Base-by-base conservation (phyloP, 2,113 vertebrate genomes). In the Vulpes ferrilata region DNA sequence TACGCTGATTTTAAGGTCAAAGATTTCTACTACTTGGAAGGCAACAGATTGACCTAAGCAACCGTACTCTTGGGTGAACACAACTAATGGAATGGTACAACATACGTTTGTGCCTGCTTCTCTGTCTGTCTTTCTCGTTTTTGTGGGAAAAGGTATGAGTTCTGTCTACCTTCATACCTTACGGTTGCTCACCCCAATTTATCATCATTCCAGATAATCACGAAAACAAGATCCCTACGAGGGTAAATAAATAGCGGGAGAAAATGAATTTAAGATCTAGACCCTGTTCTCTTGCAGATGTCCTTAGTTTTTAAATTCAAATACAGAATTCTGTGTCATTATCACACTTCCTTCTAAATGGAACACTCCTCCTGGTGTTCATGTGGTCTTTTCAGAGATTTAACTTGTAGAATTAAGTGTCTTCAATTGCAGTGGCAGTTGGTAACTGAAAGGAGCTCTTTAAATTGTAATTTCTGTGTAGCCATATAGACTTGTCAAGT, bases 331-430 rank as follows among this genome's bases (percentile, higher is more conserved):
- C 8, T 64, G 17, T 19, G 64, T 86, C 43, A 59, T 81, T 88
- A 88, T 48, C 30, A 88, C 92, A 79, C 35, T 59, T 91, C 57
- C 71, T 51, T 17, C 48, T 81, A 80, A 98, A 73, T 69, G 88
- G 32, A 93, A 59, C 90, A 59, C 32, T 67, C 23, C 59, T 94
- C 76, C 48, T 22, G 17, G 55, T 91, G 88, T 78, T 91, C 57
- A 23, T 69, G 84, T 95, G 76, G 22, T 71, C 20, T 96, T 79
- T 51, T 82, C 62, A 48, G 84, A 90, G 23, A 74, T 96, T 86
- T 90, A 83, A 95, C 73, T 97, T 96, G 76, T 35, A 88, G 12
- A 86, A 87, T 97, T 94, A 90, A 97, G 93, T 30, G 64, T 23
- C 79, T 92, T 69, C 65, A 93, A 43, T 85, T 85, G 85, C 35